Percentiles rank a stretch among this genome's conserved stretches.
phyloP scores from a whole-genome alignment of 2,888 invertebrate species.

The Leptogaster cylindrica region DNA sequence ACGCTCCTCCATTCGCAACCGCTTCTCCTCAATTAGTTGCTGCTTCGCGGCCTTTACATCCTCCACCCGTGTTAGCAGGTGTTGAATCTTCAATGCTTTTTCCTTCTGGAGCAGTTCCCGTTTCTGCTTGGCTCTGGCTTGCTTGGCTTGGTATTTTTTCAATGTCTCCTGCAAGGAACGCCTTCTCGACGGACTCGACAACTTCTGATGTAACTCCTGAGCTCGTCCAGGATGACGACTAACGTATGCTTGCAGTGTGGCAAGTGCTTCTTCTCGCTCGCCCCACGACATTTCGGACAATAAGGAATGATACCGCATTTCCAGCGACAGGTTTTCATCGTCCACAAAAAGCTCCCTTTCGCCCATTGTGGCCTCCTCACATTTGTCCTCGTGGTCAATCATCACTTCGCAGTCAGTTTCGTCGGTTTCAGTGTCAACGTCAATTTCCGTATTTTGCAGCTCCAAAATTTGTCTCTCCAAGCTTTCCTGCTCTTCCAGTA shows the following conservation, averaged over 20 bases:
- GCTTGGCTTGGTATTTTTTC: conserved; percentile 83
- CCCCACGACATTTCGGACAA: conserved; percentile 82
- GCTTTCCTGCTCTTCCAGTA: conserved; percentile 78
- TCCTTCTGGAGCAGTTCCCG: conserved; percentile 82
- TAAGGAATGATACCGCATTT: conserved; percentile 74
- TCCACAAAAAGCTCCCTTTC: conserved; percentile 18
- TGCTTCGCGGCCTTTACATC: conserved; percentile 84
- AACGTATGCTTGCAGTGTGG: conserved; percentile 77
- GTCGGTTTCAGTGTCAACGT: conserved; percentile 82
- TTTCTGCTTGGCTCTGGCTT: conserved; percentile 88
- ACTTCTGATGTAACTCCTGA: conserved; percentile 89
- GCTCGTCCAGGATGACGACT: conserved; percentile 92
- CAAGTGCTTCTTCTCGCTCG: conserved; percentile 81
- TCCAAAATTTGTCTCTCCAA: conserved; percentile 78
- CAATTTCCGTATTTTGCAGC: conserved; percentile 73
- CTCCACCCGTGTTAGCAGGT: conserved; percentile 83
- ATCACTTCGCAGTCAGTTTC: conserved; percentile 66
- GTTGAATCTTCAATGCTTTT: conserved; percentile 83
- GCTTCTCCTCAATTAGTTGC: conserved; percentile 83
- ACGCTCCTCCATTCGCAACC: conserved; percentile 75
- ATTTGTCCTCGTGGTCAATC: conserved; percentile 55
- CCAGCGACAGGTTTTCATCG: conserved; percentile 65
- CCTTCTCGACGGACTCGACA: conserved; percentile 88
- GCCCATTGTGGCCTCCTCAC: conserved; percentile 40
- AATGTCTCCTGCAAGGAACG: conserved; percentile 85